A percentile compares a stretch with the other conserved stretches of the same genome.
Conservation (phyloP, 2,797 vertebrate genomes). For the Corythornis leucogaster region DNA sequence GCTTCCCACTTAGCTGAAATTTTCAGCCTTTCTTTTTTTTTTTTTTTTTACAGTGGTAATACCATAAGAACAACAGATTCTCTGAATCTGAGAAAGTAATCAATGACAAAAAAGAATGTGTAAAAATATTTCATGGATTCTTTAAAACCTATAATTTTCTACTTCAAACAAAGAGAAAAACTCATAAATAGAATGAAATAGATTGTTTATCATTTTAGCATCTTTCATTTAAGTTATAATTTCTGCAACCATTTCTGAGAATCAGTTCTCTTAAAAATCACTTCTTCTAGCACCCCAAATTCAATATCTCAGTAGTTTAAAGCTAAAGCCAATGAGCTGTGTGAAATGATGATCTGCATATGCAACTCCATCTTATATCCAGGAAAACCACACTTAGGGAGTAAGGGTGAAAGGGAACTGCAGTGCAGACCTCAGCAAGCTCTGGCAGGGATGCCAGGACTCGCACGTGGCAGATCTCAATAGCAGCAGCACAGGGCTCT, state of each 20-base stretch:
- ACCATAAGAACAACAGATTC: not conserved
- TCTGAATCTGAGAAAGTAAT: not conserved
- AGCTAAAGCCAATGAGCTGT: not conserved
- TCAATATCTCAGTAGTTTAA: not conserved
- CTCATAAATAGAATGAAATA: not conserved
- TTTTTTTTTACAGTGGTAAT: not conserved
- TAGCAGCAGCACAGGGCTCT: not conserved
- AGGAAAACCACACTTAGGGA: not conserved
- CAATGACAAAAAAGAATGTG: not conserved
- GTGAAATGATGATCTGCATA: not conserved
- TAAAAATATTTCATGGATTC: not conserved
- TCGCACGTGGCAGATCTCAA: not conserved
- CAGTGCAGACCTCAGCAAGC: not conserved
- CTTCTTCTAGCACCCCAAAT: not conserved
- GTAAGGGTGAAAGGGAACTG: not conserved
- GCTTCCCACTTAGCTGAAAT: not conserved
- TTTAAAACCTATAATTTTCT: not conserved
- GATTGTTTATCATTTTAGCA: not conserved
- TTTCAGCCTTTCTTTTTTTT: not conserved
- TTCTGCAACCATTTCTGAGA: rapidly evolving
- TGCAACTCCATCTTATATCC: not conserved
- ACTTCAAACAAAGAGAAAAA: not conserved
- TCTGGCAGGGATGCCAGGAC: not conserved
- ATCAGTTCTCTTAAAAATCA: not conserved
- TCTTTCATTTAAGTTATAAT: not conserved